These are phyloP conservation scores for Ibycter americanus DNA, from an alignment of 2,797 vertebrate genomes.

Conservation along the genomic window DNA sequence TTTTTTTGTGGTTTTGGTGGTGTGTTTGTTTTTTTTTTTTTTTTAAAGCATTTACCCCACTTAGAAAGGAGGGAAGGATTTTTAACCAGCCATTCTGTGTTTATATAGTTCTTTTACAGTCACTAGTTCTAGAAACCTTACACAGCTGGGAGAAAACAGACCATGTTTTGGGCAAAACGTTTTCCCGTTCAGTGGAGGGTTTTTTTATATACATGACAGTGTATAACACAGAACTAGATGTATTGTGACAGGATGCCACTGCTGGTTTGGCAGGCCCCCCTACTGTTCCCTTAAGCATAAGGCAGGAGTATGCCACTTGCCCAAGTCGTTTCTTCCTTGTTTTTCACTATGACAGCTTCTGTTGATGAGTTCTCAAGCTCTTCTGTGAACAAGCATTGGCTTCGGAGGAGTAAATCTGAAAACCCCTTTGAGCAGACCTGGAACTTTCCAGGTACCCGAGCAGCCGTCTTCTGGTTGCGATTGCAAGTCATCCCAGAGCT, in stretches of 20 bases:
- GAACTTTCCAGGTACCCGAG: background rate
- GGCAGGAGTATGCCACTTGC: background rate
- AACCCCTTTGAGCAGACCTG: background rate
- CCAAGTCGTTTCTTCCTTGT: background rate
- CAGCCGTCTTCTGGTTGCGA: accelerated
- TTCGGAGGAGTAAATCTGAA: background rate
- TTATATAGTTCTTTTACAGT: background rate
- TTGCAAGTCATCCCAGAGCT: background rate
- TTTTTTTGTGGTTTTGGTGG: no score
- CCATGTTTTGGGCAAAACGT: background rate
- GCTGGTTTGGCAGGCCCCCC: conserved; percentile 1
- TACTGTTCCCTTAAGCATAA: background rate
- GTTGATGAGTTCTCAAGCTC: background rate
- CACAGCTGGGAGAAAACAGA: background rate
- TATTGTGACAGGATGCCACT: background rate
- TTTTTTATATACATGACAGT: background rate
- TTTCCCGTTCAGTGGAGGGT: background rate
- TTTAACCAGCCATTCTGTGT: background rate
- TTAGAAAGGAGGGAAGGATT: background rate
- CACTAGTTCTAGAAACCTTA: background rate
- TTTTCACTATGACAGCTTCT: background rate
- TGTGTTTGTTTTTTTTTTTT: background rate
- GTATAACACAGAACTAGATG: background rate
- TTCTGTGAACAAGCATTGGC: background rate
- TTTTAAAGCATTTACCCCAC: background rate